Evolutionary conservation across 2,113 vertebrate genomes (phyloP).

Genomic region (Neogale vison): DNA sequence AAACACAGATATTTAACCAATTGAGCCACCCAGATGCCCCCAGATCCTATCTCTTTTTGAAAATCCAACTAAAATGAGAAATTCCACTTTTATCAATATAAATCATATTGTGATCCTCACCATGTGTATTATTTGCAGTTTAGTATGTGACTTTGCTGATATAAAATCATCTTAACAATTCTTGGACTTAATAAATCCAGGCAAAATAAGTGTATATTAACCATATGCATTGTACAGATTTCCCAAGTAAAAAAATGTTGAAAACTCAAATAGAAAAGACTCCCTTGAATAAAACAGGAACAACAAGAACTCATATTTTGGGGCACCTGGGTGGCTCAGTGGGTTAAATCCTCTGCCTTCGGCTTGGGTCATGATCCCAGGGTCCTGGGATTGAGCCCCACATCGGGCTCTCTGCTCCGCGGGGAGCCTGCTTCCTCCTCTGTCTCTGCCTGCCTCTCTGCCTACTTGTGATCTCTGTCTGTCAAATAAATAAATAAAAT

Average conservation of each 20-base stretch:
- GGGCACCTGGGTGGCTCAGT: too few relatives aligned
- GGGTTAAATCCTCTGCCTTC: too few relatives aligned
- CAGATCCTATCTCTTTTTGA: not conserved
- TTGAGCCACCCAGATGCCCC: too few relatives aligned
- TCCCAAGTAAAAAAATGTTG: conserved; percentile 18
- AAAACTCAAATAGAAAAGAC: not conserved
- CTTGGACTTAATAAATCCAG: not conserved
- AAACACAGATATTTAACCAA: too few relatives aligned
- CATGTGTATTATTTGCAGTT: not conserved
- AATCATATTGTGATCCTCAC: not conserved
- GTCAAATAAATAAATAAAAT: too few relatives aligned
- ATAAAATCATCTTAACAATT: not conserved
- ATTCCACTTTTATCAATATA: not conserved
- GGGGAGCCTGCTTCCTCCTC: too few relatives aligned
- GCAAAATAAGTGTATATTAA: not conserved
- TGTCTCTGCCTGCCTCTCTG: too few relatives aligned
- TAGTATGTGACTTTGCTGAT: not conserved
- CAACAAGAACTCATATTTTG: not conserved
- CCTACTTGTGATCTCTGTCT: too few relatives aligned
- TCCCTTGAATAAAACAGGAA: not conserved
- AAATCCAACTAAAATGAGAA: not conserved
- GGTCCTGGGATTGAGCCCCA: too few relatives aligned
- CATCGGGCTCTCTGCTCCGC: too few relatives aligned
- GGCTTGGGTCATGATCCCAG: too few relatives aligned
- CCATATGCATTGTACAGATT: not conserved